Evolutionary conservation across 1,140 invertebrate genomes (phyloP).

Genomic region (Heliconius congener): DNA sequence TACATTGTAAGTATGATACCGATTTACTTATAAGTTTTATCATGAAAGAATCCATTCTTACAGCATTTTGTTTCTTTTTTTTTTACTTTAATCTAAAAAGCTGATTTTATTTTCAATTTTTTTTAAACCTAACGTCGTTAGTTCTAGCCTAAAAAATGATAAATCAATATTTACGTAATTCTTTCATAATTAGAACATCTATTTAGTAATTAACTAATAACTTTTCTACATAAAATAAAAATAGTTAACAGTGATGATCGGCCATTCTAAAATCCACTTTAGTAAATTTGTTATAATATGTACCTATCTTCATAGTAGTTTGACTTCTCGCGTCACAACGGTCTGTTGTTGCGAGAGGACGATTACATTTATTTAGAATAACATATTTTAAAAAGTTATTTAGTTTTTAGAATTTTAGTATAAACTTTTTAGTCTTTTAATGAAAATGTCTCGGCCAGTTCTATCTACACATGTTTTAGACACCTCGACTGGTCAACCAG

Average conservation of each 20-base stretch:
- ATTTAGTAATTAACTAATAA: background rate
- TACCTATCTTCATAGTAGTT: background rate
- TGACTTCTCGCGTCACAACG: conserved; percentile 12
- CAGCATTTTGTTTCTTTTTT: no score
- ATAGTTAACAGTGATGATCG: background rate
- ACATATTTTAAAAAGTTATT: background rate
- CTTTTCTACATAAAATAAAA: background rate
- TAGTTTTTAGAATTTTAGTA: background rate
- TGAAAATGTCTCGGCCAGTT: conserved; percentile 63
- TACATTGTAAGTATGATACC: no score
- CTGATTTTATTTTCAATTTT: no score
- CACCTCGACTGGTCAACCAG: conserved; percentile 84
- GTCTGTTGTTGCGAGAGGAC: background rate
- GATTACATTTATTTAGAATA: background rate
- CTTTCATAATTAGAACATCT: no score
- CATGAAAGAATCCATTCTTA: no score
- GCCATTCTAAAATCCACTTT: conserved; percentile 6
- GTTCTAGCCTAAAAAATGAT: no score
- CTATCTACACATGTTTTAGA: conserved; percentile 87
- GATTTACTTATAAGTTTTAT: no score
- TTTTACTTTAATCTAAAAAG: background rate
- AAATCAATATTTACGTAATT: no score
- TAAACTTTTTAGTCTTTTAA: background rate
- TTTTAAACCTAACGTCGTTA: no score
- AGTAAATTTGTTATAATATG: conserved; percentile 3